A percentile compares a stretch with the other conserved stretches of the same genome.
These are phyloP conservation scores for Psettodes erumei DNA, from an alignment of 2,113 vertebrate genomes.

Conservation along the genomic window DNA sequence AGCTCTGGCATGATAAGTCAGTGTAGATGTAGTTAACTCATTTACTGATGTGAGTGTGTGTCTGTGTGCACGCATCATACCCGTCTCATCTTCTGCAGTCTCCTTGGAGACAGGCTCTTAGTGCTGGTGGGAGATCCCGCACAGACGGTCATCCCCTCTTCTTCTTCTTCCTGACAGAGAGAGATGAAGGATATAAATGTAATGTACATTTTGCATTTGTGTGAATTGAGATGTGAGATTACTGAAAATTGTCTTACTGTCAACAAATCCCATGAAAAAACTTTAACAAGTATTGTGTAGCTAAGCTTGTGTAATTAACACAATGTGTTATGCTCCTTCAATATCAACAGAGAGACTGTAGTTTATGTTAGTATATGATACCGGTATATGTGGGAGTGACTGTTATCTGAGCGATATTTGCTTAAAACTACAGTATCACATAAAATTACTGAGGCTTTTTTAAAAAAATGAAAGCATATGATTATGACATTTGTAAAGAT, in stretches of 20 bases:
- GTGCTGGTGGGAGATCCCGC: slow-evolving; percentile 85
- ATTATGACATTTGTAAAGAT: neutral
- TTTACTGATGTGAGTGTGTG: slow-evolving; percentile 46
- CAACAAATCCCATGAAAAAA: neutral
- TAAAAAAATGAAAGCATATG: no score
- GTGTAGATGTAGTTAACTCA: slow-evolving; percentile 53
- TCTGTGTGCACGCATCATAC: slow-evolving; percentile 62
- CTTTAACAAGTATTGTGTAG: neutral
- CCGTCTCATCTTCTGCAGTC: slow-evolving; percentile 83
- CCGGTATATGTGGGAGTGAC: no score
- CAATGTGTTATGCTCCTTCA: neutral
- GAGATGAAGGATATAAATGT: slow-evolving; percentile 30
- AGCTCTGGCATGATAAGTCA: slow-evolving; percentile 51
- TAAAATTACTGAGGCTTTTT: no score
- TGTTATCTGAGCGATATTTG: neutral
- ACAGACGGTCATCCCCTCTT: slow-evolving; percentile 73
- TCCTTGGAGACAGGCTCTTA: slow-evolving; percentile 86
- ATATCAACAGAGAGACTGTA: neutral
- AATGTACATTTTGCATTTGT: neutral
- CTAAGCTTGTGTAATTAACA: neutral
- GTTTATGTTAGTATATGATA: no score
- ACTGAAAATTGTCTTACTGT: neutral
- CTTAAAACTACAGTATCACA: neutral
- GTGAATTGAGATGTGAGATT: neutral
- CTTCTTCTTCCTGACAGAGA: slow-evolving; percentile 77